phyloP scores from a whole-genome alignment of 2,113 vertebrate species.

The Herpailurus yagouaroundi region DNA sequence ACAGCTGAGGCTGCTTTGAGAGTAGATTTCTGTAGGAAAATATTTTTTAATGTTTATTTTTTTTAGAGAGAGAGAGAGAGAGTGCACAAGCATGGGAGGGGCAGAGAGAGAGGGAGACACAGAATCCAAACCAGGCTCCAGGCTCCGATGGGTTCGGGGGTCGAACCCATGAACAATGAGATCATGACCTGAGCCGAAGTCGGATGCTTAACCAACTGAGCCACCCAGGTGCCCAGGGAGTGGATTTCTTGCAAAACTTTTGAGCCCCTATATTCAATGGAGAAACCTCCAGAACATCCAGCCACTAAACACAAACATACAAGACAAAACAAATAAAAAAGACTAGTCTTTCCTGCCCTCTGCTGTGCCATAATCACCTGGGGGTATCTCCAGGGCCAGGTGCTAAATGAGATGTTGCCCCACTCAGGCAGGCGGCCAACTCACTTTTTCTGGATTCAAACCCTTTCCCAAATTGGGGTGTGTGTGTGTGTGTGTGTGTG shows the following conservation, averaged over 20 bases:
- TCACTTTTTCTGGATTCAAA: slow-evolving; percentile 23
- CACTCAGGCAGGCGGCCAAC: background rate
- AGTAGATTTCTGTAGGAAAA: slow-evolving; percentile 67
- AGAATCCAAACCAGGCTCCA: too few species aligned
- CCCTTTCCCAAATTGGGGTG: background rate
- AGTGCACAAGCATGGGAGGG: too few species aligned
- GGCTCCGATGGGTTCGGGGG: too few species aligned
- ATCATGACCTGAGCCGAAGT: too few species aligned
- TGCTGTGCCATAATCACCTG: slow-evolving; percentile 51
- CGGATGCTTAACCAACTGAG: too few species aligned
- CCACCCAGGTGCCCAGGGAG: background rate
- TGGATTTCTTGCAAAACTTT: slow-evolving; percentile 68
- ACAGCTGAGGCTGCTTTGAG: slow-evolving; percentile 57
- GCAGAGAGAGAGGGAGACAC: too few species aligned
- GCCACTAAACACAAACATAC: slow-evolving; percentile 55
- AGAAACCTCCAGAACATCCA: slow-evolving; percentile 51
- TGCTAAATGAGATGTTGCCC: background rate
- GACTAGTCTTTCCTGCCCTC: slow-evolving; percentile 48
- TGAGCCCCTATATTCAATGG: slow-evolving; percentile 49
- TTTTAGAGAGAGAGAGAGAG: too few species aligned
- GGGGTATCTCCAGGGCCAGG: background rate
- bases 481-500: background rate
- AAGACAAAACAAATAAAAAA: slow-evolving; percentile 56
- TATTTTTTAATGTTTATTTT: background rate
- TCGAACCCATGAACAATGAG: too few species aligned